Base-by-base conservation (phyloP, 2,888 invertebrate species). In the Apantesis nais region DNA sequence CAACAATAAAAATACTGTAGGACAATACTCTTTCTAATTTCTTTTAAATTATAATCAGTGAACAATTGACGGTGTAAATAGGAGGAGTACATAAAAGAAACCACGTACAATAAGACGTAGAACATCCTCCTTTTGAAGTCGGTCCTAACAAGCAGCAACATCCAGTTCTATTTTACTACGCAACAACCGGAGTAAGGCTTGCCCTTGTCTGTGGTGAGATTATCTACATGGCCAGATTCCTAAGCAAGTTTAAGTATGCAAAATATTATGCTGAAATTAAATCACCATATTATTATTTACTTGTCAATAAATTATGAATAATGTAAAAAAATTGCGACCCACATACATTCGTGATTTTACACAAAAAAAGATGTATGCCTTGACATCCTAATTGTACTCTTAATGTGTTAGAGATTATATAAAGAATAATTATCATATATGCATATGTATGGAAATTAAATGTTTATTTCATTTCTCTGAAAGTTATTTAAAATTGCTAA, bases 311-410 rank as follows among this genome's bases (percentile, higher is more conserved):
- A 62, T 34, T 65, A 65, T 2, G 16, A 61, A 61, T 34, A 31
- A 41, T 25, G 8, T 31, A 22, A 34, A 60, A 64, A 65, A 37
- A 29, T 31, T 31, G 12, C 25, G 3, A 19, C 64, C 8, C 60
- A 44, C 34, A 65, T 64, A 37, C 52, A 66, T 52, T 52, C 3
- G 44, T 16, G 4, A n/a, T 41, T 60, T 48, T 31, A 55, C 22
- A 29, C 8, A 19, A 61, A 65, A 65, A 37, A 25, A 41, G 55
- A 63, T 44, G 41, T 25, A 14, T 34, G 34, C 65, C 65, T 70
- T 69, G 69, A 65, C 69, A 69, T 64, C 52, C 22, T 60, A 63
- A 64, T 31, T 63, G 11, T 65, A 60, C 25, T 60, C 34, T 34
- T 60, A 65, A 69, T 60, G 7, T 29, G 16, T 16, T 16, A 25